Evolutionary conservation across 2,113 vertebrate genomes (phyloP).

Genomic region (Vombatus ursinus): DNA sequence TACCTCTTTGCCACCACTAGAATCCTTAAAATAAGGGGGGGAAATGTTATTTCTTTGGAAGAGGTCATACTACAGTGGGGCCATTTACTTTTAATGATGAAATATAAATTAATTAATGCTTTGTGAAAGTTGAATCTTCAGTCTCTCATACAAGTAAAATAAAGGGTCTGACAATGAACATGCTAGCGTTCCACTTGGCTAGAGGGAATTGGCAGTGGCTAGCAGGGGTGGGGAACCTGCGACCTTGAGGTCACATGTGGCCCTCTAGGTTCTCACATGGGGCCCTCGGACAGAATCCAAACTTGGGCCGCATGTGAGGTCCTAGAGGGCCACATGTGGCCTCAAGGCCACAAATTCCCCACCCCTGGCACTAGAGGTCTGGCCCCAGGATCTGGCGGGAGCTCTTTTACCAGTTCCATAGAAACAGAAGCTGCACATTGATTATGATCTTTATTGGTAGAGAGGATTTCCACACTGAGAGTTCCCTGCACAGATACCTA

Average conservation of each 20-base stretch:
- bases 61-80: neutral
- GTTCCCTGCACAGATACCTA: neutral
- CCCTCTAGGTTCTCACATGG: no score
- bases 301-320: no score
- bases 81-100: neutral
- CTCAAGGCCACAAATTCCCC: no score
- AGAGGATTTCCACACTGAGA: neutral
- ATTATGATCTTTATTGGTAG: neutral
- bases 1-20: neutral
- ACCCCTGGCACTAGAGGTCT: no score
- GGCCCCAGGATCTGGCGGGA: no score
- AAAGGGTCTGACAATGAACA: neutral
- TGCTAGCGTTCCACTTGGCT: no score
- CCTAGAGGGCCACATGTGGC: no score
- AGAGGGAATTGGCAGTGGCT: no score
- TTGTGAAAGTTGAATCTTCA: neutral
- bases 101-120: neutral
- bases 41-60: neutral
- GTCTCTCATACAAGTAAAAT: neutral
- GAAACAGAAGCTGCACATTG: neutral
- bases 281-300: no score
- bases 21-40: neutral
- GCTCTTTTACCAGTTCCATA: no score
- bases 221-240: no score
- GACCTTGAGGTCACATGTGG: no score